Evolutionary conservation across 1,140 invertebrate species (phyloP), one percentile per base, ranked within the genome.

Genomic region (Andricus grossulariae): DNA sequence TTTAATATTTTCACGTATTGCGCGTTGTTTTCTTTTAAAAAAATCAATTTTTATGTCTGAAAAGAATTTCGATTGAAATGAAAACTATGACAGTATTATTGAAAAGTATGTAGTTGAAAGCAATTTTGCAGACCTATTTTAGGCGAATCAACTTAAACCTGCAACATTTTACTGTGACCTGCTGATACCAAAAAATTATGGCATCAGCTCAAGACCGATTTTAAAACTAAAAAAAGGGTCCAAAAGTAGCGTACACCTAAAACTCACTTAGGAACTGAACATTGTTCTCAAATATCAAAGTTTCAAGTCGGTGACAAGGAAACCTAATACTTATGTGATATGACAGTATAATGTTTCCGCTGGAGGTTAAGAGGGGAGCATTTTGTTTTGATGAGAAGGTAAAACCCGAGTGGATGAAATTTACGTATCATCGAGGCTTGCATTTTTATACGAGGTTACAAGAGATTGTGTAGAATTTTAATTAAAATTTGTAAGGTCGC

Each of bases 401-500:
- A 66, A 19, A 55, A 21, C 21, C 10, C 39, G 39, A 45, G 39
- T 45, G 1, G 39, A 12, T 66, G 60, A 16, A 66, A 66, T 66
- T 39, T 66, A 66, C 25, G 32, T 66, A 66, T 25, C n/a, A 39
- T 66, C 25, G 32, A 66, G 45, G 60, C 60, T 66, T 39, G 60
- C 32, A 66, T 66, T 66, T 66, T 60, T 39, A 18, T 45, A 66
- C n/a, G 12, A n/a, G 6, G 15, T 39, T 66, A 45, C 60, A 66
- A 39, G 60, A 39, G 60, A 66, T 45, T 66, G 60, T 66, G 60
- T 66, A 66, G 60, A 39, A 45, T 66, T 66, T 66, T 66, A 66
- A 66, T 66, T 66, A 66, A 66, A 66, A 66, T 66, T 66, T 66
- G 60, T 66, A 66, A 66, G 60, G 32, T 32, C 60, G 39, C 60